Conservation (phyloP, 2,113 vertebrate genomes). For the Procavia capensis region DNA sequence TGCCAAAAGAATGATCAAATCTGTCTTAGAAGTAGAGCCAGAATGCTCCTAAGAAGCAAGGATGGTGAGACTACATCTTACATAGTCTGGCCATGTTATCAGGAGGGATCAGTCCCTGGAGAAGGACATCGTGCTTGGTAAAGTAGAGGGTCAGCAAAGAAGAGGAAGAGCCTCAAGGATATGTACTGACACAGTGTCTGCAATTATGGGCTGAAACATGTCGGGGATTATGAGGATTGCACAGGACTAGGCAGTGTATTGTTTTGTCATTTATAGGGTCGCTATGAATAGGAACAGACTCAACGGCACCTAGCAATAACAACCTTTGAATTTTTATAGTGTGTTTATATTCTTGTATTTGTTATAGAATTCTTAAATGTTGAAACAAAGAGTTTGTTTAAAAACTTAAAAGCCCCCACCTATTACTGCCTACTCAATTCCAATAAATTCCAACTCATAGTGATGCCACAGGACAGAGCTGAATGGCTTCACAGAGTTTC, state of each 20-base stretch:
- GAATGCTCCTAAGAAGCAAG: neutral
- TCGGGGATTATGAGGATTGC: too few species aligned
- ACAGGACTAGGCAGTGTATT: neutral
- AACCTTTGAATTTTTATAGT: neutral
- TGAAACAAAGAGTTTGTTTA: constrained; percentile 28
- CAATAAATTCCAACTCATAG: too few species aligned
- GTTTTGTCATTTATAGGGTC: neutral
- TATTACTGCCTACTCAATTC: too few species aligned
- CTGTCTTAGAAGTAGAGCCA: neutral
- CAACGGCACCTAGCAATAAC: neutral
- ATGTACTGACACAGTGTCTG: neutral
- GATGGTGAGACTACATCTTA: neutral
- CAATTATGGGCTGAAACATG: neutral
- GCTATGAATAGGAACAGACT: neutral
- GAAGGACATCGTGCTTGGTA: neutral
- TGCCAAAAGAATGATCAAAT: neutral
- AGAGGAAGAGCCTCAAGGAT: neutral
- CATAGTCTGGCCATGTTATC: neutral
- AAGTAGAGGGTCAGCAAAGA: neutral
- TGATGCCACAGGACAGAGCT: too few species aligned
- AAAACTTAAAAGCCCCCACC: too few species aligned
- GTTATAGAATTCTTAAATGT: neutral
- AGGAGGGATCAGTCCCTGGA: neutral
- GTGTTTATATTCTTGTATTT: neutral
- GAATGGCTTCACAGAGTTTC: too few species aligned